phyloP scores from a whole-genome alignment of 2,797 vertebrate species.

The Pseudomugil gertrudae region DNA sequence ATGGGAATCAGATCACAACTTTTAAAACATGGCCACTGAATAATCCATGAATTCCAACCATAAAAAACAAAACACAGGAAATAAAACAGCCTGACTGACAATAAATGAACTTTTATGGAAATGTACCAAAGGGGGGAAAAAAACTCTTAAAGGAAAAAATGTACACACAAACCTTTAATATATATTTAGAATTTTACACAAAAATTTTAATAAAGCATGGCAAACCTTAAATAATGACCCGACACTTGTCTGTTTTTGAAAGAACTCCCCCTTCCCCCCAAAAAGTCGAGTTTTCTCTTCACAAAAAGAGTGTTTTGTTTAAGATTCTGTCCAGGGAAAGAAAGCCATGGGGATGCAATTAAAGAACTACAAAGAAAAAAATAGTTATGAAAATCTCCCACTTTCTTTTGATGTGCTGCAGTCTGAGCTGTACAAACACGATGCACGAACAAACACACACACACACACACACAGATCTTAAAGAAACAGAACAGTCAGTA shows the following conservation, averaged over 20 bases:
- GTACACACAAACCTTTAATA: constrained; percentile 27
- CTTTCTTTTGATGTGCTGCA: constrained; percentile 85
- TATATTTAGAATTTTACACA: constrained; percentile 56
- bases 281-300: constrained; percentile 71
- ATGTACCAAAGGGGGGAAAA: not conserved
- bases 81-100: constrained; percentile 7
- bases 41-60: constrained; percentile 14
- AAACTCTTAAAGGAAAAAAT: constrained; percentile 13
- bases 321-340: constrained; percentile 85
- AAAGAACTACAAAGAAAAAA: constrained; percentile 88
- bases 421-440: constrained; percentile 70
- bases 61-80: constrained; percentile 7
- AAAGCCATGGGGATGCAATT: constrained; percentile 88
- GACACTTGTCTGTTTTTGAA: constrained; percentile 71
- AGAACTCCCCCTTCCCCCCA: too few species aligned
- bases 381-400: constrained; percentile 86
- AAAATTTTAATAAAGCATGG: constrained; percentile 42
- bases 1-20: not conserved
- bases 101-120: constrained; percentile 10
- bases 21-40: constrained; percentile 10
- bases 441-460: constrained; percentile 22
- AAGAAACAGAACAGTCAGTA: constrained; percentile 53
- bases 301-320: constrained; percentile 83
- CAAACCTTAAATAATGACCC: constrained; percentile 67
- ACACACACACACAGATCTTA: constrained; percentile 41